Percentiles rank a stretch among this genome's conserved stretches.
Evolutionary conservation across 2,113 vertebrate species (phyloP).

Genomic region (Lampris megalopsis): DNA sequence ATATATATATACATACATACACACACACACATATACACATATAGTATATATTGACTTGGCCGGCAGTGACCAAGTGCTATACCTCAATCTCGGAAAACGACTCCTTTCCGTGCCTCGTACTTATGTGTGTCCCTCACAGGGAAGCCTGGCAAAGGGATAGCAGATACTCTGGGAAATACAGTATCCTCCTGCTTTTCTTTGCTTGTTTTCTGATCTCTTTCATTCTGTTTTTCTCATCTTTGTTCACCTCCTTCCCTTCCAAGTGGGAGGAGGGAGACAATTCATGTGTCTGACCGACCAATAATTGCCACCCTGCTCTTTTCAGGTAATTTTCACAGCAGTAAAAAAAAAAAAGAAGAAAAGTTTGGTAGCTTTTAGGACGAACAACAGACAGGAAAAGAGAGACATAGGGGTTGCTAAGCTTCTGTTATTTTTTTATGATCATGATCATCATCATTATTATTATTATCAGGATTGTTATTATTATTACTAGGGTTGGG

Average conservation of each 20-base stretch:
- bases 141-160: conserved; percentile 69
- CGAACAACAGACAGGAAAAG: conserved; percentile 28
- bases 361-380: conserved; percentile 35
- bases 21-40: conserved; percentile 21
- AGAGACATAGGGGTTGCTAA: conserved; percentile 7
- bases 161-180: conserved; percentile 79
- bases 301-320: conserved; percentile 77
- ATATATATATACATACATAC: conserved; percentile 55
- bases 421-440: neutral
- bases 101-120: conserved; percentile 77
- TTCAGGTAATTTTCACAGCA: conserved; percentile 65
- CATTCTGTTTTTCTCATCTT: conserved; percentile 41
- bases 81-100: conserved; percentile 80
- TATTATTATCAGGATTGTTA: too few relatives aligned
- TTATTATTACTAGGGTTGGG: too few relatives aligned
- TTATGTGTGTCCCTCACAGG: conserved; percentile 64
- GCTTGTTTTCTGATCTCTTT: conserved; percentile 35
- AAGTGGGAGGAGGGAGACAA: conserved; percentile 45
- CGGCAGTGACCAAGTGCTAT: conserved; percentile 66
- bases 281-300: conserved; percentile 78
- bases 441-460: too few relatives aligned
- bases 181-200: conserved; percentile 50
- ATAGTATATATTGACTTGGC: conserved; percentile 57
- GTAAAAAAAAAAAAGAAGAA: conserved; percentile 17
- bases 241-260: conserved; percentile 42